Percentiles rank a stretch among this genome's conserved stretches.
Conservation (phyloP, 2,888 invertebrate genomes). For the Stomorhina lunata region DNA sequence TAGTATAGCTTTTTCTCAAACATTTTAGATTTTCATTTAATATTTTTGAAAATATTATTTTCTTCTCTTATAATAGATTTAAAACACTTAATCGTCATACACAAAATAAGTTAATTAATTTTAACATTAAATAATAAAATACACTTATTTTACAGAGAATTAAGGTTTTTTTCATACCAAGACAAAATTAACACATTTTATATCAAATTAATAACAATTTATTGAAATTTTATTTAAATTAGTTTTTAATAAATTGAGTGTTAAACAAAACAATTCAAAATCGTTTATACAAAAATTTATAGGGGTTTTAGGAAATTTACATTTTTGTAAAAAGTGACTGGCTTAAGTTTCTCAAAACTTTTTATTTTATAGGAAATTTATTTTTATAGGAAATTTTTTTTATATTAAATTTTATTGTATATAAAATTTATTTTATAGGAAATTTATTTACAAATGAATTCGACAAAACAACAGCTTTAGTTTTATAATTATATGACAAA, state of each 20-base stretch:
- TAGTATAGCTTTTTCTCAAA: too few relatives aligned
- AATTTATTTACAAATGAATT: constrained; percentile 15
- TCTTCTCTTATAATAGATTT: too few relatives aligned
- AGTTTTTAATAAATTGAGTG: constrained; percentile 4
- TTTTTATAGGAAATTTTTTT: neutral
- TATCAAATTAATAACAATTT: neutral
- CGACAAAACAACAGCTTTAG: neutral
- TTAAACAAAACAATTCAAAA: constrained; percentile 33
- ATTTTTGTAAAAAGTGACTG: constrained; percentile 24
- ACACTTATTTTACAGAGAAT: constrained; percentile 57
- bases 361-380: neutral
- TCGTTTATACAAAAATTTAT: neutral
- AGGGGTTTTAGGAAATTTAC: neutral
- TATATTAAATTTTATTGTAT: neutral
- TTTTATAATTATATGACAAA: neutral
- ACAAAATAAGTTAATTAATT: constrained; percentile 45
- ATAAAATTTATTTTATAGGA: neutral
- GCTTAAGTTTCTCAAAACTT: too few relatives aligned
- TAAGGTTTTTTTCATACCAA: constrained; percentile 29
- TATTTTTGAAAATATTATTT: too few relatives aligned
- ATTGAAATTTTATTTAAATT: constrained; percentile 11
- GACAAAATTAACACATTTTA: neutral
- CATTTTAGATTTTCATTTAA: too few relatives aligned
- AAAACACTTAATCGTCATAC: constrained; percentile 48
- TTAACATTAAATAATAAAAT: constrained; percentile 24